Evolutionary conservation across 2,113 vertebrate genomes (phyloP), one percentile per base, ranked within the genome.

Genomic region (Rhodinocichla rosea): DNA sequence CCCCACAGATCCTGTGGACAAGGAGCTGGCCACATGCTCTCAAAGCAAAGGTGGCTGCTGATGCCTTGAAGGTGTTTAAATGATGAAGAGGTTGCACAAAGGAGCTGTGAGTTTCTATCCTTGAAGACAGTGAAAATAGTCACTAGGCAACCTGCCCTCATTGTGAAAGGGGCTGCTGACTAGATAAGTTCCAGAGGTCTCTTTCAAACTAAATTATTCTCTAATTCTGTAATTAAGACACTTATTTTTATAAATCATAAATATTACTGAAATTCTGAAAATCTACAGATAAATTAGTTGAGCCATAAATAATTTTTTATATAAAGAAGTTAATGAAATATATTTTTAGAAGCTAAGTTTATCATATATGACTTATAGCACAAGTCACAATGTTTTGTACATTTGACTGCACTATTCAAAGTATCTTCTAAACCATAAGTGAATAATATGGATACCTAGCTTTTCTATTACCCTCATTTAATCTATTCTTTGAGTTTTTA

Each of bases 221-320:
- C 10, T 50, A 62, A 64, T 76, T 71, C 35, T 24, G 7, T 56
- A 75, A 77, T 44, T 91, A 91, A 93, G 81, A 60, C 53, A 56
- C 28, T 89, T 92, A 83, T 76, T 83, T 93, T 91, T 75, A 79
- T 64, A 88, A 52, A 90, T 93, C 47, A 77, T 47, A 81, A 45
- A 83, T 94, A 78, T 77, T 92, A 94, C 55, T 59, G 80, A 85
- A 74, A 85, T 50, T 67, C 56, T 89, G 63, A 94, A 96, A 96
- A 87, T 56, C 42, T 81, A 35, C 63, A 80, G 67, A 65, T 28
- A 52, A 55, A 47, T 78, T 59, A 57, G 63, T 86, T 90, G 44
- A 95, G 23, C 24, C 42, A 83, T 87, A 92, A 90, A 88, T 74
- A 73, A 44, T 56, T 65, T 70, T 70, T 60, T 12, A 37, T 79